A percentile compares a stretch with the other conserved stretches of the same genome.
Conservation (phyloP, 2,888 invertebrate genomes). For the Resseliella maxima region DNA sequence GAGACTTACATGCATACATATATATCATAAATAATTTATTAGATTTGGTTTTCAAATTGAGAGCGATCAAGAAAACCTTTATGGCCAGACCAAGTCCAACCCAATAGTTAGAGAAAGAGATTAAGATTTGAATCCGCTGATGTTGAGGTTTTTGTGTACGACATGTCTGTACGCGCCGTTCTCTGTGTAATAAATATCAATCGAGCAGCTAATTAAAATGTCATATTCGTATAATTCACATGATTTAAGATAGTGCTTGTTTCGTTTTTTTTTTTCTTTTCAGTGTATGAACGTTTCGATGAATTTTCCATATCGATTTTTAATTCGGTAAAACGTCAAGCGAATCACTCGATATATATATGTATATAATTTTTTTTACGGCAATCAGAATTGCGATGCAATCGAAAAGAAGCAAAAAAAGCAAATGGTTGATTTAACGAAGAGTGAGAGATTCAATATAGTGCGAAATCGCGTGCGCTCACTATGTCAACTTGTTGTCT, state of each 20-base stretch:
- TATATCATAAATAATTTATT: slow-evolving; percentile 52
- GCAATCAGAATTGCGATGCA: not conserved
- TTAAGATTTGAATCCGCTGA: not conserved
- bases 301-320: not conserved
- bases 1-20: not conserved
- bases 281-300: no score
- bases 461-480: not conserved
- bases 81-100: not conserved
- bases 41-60: slow-evolving; percentile 30
- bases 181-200: slow-evolving; percentile 54
- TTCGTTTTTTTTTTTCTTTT: not conserved
- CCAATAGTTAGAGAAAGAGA: not conserved
- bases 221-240: slow-evolving; percentile 55
- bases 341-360: not conserved
- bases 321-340: not conserved
- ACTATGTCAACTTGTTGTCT: not conserved
- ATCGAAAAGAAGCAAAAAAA: not conserved
- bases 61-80: not conserved
- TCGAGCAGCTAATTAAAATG: slow-evolving; percentile 54
- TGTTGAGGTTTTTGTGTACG: no score
- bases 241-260: not conserved
- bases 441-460: not conserved
- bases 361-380: no score
- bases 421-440: not conserved
- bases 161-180: slow-evolving; percentile 21